These are phyloP conservation scores for Mugil cephalus DNA, from an alignment of 2,113 vertebrate species.

Conservation along the genomic window DNA sequence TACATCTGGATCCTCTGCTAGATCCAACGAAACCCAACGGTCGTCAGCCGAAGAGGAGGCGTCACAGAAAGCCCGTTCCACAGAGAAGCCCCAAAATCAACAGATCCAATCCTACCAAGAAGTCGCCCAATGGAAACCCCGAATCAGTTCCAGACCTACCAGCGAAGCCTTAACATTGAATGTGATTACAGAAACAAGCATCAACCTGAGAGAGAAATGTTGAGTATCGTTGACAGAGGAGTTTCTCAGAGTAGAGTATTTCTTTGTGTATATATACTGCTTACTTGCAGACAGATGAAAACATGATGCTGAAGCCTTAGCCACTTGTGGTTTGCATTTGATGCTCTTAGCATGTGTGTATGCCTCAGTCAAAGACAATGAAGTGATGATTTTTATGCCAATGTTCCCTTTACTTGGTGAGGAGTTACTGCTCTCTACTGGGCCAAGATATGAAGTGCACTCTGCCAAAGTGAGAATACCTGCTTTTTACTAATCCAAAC, in stretches of 20 bases:
- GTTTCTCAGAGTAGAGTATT: constrained; percentile 4
- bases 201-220: background rate
- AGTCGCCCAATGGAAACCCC: constrained; percentile 72
- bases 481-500: constrained; percentile 15
- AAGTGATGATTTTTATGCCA: constrained; percentile 45
- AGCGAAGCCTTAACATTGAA: constrained; percentile 53
- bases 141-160: constrained; percentile 54
- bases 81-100: constrained; percentile 61
- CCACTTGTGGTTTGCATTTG: constrained; percentile 60
- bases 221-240: constrained; percentile 19
- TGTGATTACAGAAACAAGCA: constrained; percentile 1
- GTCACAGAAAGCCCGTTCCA: constrained; percentile 64
- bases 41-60: constrained; percentile 75
- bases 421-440: constrained; percentile 67
- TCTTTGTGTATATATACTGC: constrained; percentile 43
- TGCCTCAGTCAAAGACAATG: constrained; percentile 52
- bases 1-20: constrained; percentile 77
- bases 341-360: constrained; percentile 69
- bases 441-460: constrained; percentile 52
- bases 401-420: constrained; percentile 27
- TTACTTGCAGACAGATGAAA: constrained; percentile 45
- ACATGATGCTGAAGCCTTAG: constrained; percentile 45
- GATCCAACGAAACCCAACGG: constrained; percentile 53
- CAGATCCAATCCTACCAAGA: constrained; percentile 40
- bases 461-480: constrained; percentile 13